These are phyloP conservation scores for Chelon auratus DNA, from an alignment of 2,797 vertebrate species.

Conservation along the genomic window DNA sequence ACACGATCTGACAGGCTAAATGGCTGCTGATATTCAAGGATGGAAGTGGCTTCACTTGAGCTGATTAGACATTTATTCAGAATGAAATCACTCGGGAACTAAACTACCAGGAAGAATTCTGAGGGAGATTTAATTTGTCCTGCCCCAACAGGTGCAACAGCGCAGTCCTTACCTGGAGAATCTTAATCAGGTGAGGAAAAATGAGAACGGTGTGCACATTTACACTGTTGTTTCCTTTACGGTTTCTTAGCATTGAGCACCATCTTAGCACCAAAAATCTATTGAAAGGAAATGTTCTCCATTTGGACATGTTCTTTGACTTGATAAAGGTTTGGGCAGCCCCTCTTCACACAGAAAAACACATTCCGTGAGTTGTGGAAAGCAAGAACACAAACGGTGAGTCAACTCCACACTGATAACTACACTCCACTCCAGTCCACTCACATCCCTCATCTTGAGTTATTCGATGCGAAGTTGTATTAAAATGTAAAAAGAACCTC, in stretches of 20 bases:
- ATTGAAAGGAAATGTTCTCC: too few species aligned
- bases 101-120: background rate
- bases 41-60: background rate
- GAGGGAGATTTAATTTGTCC: background rate
- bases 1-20: too few species aligned
- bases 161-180: background rate
- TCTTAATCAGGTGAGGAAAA: background rate
- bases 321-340: background rate
- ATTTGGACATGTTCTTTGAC: background rate
- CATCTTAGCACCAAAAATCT: too few species aligned
- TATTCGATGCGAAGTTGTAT: conserved; percentile 26
- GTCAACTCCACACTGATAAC: background rate
- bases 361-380: background rate
- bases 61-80: background rate
- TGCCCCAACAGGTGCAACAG: background rate
- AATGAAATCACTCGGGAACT: background rate
- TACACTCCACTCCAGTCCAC: background rate
- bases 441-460: background rate
- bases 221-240: background rate
- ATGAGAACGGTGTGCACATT: conserved; percentile 1
- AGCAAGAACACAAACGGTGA: background rate
- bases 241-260: too few species aligned
- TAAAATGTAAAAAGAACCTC: conserved; percentile 35
- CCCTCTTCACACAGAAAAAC: background rate
- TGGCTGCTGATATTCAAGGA: too few species aligned